A percentile compares a stretch with the other conserved stretches of the same genome.
Conservation (phyloP, 2,113 vertebrate species). For the Gasterosteus aculeatus region DNA sequence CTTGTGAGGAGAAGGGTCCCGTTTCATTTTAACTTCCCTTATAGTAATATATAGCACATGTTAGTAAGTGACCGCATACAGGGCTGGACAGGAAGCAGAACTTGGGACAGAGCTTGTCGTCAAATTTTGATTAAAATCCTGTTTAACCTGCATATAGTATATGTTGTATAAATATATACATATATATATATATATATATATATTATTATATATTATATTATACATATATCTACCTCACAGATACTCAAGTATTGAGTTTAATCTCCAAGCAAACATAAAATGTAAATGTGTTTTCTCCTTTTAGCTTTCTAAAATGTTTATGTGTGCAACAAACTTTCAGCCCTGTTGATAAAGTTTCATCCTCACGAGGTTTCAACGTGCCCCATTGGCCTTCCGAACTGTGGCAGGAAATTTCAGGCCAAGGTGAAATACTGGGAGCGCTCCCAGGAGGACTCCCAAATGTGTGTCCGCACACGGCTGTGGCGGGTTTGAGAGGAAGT, state of each 20-base stretch:
- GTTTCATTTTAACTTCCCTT: slow-evolving; percentile 28
- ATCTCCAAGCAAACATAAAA: slow-evolving; percentile 8
- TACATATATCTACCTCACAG: neutral
- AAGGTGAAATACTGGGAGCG: slow-evolving; percentile 44
- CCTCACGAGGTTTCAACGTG: slow-evolving; percentile 30
- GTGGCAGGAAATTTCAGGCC: slow-evolving; percentile 1
- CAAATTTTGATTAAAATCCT: slow-evolving; percentile 30
- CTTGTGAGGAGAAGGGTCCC: slow-evolving; percentile 16
- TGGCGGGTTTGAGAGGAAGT: slow-evolving; percentile 36
- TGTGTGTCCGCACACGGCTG: slow-evolving; percentile 36
- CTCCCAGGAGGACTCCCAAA: slow-evolving; percentile 29
- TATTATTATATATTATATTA: too few species aligned
- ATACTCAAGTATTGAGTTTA: neutral
- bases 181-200: too few species aligned
- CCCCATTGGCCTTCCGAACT: slow-evolving; percentile 25
- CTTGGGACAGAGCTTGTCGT: slow-evolving; percentile 25
- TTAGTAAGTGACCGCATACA: slow-evolving; percentile 30
- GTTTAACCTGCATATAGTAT: neutral
- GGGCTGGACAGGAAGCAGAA: slow-evolving; percentile 21
- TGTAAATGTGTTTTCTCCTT: slow-evolving; percentile 4
- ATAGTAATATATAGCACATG: slow-evolving; percentile 36
- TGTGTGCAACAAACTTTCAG: slow-evolving; percentile 14
- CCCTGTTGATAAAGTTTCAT: slow-evolving; percentile 36
- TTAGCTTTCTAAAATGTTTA: slow-evolving; percentile 7
- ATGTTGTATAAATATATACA: neutral